Percentiles rank a stretch among this genome's conserved stretches.
phyloP scores from a whole-genome alignment of 2,888 invertebrate genomes.

The Marasmarcha lunaedactyla region DNA sequence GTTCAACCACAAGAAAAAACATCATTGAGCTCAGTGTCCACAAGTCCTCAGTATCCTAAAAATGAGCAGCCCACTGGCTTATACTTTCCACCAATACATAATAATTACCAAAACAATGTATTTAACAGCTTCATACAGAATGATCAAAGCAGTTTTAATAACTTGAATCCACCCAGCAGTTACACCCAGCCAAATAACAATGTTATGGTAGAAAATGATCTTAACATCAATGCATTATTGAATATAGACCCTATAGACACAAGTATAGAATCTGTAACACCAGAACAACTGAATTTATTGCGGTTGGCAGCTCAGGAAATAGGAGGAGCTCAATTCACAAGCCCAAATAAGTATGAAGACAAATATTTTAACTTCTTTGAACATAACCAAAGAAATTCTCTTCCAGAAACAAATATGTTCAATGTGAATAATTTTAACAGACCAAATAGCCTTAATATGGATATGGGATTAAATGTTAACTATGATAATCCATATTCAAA shows the following conservation, averaged over 20 bases:
- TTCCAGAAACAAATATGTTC: conserved; percentile 50
- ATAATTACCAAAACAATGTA: conserved; percentile 34
- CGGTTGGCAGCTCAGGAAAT: conserved; percentile 64
- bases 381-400: conserved; percentile 55
- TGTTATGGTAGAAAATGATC: conserved; percentile 47
- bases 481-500: conserved; percentile 33
- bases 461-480: conserved; percentile 41
- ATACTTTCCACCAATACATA: conserved; percentile 33
- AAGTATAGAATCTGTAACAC: conserved; percentile 36
- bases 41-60: conserved; percentile 36
- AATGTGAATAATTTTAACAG: conserved; percentile 35
- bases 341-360: conserved; percentile 43
- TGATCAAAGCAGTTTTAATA: conserved; percentile 39
- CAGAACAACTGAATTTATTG: conserved; percentile 56
- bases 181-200: conserved; percentile 36
- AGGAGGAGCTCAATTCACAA: conserved; percentile 55
- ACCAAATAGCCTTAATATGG: conserved; percentile 52
- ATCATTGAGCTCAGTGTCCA: conserved; percentile 28
- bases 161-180: conserved; percentile 42
- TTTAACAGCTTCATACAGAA: conserved; percentile 32
- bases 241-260: conserved; percentile 43
- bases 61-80: conserved; percentile 27
- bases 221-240: conserved; percentile 36
- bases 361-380: conserved; percentile 59
- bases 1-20: conserved; percentile 49